Evolutionary conservation across 2,888 invertebrate genomes (phyloP).

Genomic region (Uloborus plumipes): DNA sequence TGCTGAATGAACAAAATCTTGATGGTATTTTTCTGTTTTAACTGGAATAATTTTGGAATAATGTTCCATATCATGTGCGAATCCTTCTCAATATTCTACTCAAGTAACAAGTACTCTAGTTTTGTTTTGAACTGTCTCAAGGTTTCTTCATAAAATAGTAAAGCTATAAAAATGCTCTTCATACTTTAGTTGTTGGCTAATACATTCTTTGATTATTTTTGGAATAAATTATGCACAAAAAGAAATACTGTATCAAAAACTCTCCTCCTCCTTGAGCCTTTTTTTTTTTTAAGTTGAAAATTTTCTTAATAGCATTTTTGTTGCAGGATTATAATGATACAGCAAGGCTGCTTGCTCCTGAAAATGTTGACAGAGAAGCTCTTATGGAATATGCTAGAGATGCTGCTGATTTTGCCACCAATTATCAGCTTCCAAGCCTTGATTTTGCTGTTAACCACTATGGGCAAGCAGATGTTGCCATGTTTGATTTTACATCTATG

Average conservation of each 20-base stretch:
- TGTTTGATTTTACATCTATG: conserved; percentile 99
- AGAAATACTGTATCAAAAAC: neutral
- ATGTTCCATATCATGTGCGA: too few relatives aligned
- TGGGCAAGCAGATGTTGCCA: conserved; percentile 96
- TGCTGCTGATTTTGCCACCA: conserved; percentile 94
- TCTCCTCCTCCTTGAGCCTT: neutral
- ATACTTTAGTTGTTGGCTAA: neutral
- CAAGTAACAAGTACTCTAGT: too few relatives aligned
- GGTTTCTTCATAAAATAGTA: too few relatives aligned
- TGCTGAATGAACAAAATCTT: too few relatives aligned
- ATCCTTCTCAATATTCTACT: too few relatives aligned
- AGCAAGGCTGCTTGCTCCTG: conserved; percentile 84
- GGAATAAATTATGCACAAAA: too few relatives aligned
- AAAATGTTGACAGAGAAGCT: conserved; percentile 91
- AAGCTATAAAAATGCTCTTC: too few relatives aligned
- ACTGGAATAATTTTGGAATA: too few relatives aligned
- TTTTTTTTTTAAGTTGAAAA: conserved; percentile 1
- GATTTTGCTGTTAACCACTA: conserved; percentile 99
- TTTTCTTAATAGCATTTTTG: neutral
- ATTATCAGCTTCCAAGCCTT: conserved; percentile 85
- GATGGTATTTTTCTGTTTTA: too few relatives aligned
- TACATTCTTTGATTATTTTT: neutral
- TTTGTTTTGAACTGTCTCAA: too few relatives aligned
- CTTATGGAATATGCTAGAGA: conserved; percentile 92
- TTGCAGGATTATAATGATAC: conserved; percentile 90